Base-by-base conservation (phyloP, 2,888 invertebrate genomes). In the Phymatocera aterrima region DNA sequence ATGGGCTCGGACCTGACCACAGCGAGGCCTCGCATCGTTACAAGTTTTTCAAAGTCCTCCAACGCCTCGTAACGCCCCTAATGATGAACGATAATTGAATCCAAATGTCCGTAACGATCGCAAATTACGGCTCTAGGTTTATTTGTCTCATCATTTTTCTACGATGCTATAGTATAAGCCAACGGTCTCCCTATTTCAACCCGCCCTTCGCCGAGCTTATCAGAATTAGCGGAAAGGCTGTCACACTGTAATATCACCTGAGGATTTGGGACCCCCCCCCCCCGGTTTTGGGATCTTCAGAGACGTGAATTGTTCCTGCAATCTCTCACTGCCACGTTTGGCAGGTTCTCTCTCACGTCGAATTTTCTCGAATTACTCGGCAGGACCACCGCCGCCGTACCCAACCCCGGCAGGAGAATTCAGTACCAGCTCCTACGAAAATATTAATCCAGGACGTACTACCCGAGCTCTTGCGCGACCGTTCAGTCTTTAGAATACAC, bases 371-470 rank as follows among this genome's bases (percentile, higher is more conserved):
- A n/a, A n/a, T n/a, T n/a, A n/a, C n/a, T n/a, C n/a, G n/a, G n/a
- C 37, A 18, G 10, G 37, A 15, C 10, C 1, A 18, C 6, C 18
- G 61, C n/a, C 31, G 31, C 31, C 61, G 24, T 6, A 34, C 34
- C 28, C 31, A 15, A 28, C 28, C 31, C 31, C 10, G 34, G 4
- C 18, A 4, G 74, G 51, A 28, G 15, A 57, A 24, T 28, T 57
- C 28, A 15, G 28, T 18, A 21, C 12, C 1, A 24, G 28, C 77
- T 46, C 48, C 77, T 77, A 77, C 77, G 77, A 77, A 77, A 77
- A 77, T 77, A 77, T 77, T 77, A 77, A 77, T 77, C 48, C 77
- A 77, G 64, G 64, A 60, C 65, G 18, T 28, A 15, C 48, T 48
- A 34, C 43, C 46, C 57, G n/a, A 40, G 40, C 57, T 15, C 34